These are phyloP conservation scores for Gymnosoma rotundatum DNA, from an alignment of 2,888 invertebrate species.

Conservation along the genomic window DNA sequence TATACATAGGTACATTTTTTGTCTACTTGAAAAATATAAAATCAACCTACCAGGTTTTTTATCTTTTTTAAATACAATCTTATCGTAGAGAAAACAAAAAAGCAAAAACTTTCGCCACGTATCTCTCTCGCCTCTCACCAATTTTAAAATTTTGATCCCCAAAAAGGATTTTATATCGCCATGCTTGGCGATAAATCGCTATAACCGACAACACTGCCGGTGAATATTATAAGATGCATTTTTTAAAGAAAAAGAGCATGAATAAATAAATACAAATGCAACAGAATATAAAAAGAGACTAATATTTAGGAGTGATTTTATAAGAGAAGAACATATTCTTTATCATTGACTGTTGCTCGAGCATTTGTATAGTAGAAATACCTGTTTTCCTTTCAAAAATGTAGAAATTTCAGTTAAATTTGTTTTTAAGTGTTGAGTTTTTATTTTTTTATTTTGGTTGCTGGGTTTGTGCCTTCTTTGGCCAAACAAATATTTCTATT, in stretches of 20 bases:
- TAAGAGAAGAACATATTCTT: conserved; percentile 60
- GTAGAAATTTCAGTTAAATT: conserved; percentile 53
- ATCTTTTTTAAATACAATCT: too few species aligned
- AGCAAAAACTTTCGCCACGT: too few species aligned
- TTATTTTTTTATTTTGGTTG: neutral
- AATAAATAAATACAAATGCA: neutral
- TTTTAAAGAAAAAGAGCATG: neutral
- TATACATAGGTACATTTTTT: too few species aligned
- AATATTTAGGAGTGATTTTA: neutral
- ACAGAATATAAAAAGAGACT: conserved; percentile 15
- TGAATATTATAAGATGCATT: conserved; percentile 32
- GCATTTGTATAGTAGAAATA: conserved; percentile 49
- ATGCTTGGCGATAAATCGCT: too few species aligned
- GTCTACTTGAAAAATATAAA: too few species aligned
- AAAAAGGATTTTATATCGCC: too few species aligned
- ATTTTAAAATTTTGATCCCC: too few species aligned
- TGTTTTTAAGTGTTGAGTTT: neutral
- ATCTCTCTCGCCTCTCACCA: too few species aligned
- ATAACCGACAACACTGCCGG: too few species aligned
- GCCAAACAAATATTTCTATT: conserved; percentile 39
- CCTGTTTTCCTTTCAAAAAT: conserved; percentile 67
- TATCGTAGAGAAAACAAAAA: too few species aligned
- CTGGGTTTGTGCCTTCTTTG: conserved; percentile 8
- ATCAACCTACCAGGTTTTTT: too few species aligned
- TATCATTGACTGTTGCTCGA: neutral